Evolutionary conservation across 2,113 vertebrate species (phyloP).

Genomic region (Tragelaphus strepsiceros): DNA sequence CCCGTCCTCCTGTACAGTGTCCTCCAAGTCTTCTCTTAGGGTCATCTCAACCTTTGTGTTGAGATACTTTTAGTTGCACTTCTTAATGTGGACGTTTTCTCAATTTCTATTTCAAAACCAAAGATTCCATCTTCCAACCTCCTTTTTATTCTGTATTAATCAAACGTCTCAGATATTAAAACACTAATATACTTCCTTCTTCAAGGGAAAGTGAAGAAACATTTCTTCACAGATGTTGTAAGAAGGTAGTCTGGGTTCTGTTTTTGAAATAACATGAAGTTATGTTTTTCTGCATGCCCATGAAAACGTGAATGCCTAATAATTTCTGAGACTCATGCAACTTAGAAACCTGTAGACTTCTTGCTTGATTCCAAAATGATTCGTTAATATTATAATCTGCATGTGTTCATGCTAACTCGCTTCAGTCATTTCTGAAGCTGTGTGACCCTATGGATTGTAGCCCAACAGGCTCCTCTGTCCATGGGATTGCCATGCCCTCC

Average conservation of each 20-base stretch:
- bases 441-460: neutral
- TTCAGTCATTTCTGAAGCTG: neutral
- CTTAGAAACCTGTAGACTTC: neutral
- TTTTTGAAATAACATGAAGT: neutral
- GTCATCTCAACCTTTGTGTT: neutral
- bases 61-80: neutral
- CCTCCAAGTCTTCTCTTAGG: neutral
- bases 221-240: neutral
- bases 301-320: neutral
- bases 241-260: neutral
- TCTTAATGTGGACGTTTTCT: neutral
- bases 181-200: neutral
- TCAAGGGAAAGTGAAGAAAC: neutral
- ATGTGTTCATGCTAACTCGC: neutral
- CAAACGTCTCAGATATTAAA: neutral
- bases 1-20: neutral
- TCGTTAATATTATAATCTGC: neutral
- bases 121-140: neutral
- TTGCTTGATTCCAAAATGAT: neutral
- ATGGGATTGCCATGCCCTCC: neutral
- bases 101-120: neutral
- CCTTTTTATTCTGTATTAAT: neutral
- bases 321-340: neutral
- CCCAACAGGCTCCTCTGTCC: neutral
- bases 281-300: neutral